Percentiles rank a stretch among this genome's conserved stretches.
Conservation (phyloP, 2,888 invertebrate species). For the Pinctada fucata region DNA sequence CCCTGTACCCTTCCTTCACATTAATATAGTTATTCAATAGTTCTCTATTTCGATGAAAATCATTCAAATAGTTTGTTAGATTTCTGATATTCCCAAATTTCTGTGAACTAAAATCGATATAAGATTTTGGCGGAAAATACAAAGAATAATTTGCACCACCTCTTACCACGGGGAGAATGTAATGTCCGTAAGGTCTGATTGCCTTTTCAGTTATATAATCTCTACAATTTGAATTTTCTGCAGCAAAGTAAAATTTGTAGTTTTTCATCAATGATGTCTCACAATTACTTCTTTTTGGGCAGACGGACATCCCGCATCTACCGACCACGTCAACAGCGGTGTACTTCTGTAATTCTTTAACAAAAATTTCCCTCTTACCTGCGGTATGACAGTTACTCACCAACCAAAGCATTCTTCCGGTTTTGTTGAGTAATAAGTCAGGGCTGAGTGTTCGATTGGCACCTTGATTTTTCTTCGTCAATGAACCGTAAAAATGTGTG, state of each 20-base stretch:
- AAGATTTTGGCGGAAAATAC: not conserved
- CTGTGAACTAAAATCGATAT: not conserved
- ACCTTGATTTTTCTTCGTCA: conserved; percentile 60
- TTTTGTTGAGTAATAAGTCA: conserved; percentile 83
- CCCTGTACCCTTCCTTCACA: not conserved
- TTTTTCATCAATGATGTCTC: conserved; percentile 91
- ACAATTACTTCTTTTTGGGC: conserved; percentile 86
- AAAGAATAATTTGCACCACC: not conserved
- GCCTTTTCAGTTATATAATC: conserved; percentile 98
- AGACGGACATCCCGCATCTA: conserved; percentile 78
- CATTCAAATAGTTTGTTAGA: not conserved
- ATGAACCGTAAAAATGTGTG: conserved; percentile 93
- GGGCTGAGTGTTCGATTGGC: conserved; percentile 75
- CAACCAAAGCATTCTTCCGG: conserved; percentile 96
- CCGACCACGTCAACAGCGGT: conserved; percentile 81
- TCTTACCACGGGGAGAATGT: not conserved
- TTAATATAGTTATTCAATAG: not conserved
- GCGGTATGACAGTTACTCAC: conserved; percentile 96
- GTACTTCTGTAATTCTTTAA: conserved; percentile 87
- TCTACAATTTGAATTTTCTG: conserved; percentile 96
- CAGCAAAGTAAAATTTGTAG: conserved; percentile 97
- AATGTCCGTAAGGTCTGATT: conserved; percentile 81
- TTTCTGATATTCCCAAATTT: not conserved
- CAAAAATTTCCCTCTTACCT: conserved; percentile 91
- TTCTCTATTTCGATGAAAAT: not conserved